Evolutionary conservation across 2,113 vertebrate species (phyloP).

Genomic region (Pangasianodon gigas): DNA sequence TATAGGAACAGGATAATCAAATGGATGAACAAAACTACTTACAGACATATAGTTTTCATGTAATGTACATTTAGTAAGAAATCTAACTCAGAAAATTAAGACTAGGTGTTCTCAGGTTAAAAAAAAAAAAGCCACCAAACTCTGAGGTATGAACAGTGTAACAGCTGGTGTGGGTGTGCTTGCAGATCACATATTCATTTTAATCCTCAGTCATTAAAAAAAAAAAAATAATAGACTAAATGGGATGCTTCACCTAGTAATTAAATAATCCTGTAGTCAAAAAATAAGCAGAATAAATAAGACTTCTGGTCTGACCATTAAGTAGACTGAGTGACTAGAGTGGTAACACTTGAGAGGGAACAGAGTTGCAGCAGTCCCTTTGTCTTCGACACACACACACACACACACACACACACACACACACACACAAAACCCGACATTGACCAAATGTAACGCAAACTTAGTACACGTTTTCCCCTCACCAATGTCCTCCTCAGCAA

Average conservation of each 20-base stretch:
- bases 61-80: neutral
- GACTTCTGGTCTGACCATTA: neutral
- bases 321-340: neutral
- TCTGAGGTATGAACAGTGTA: neutral
- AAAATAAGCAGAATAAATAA: neutral
- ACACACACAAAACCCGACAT: neutral
- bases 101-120: neutral
- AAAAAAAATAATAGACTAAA: neutral
- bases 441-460: neutral
- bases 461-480: neutral
- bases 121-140: neutral
- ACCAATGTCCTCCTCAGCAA: neutral
- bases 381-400: slow-evolving; percentile 2
- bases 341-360: neutral
- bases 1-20: neutral
- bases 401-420: slow-evolving; percentile 3
- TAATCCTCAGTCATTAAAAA: neutral
- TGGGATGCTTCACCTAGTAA: neutral
- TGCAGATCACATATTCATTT: neutral
- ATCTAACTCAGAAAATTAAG: neutral
- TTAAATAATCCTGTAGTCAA: neutral
- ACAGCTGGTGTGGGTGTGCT: neutral
- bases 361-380: neutral
- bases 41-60: neutral
- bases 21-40: neutral